These are phyloP conservation scores for Cettia cetti DNA, from an alignment of 2,113 vertebrate genomes.

Conservation along the genomic window DNA sequence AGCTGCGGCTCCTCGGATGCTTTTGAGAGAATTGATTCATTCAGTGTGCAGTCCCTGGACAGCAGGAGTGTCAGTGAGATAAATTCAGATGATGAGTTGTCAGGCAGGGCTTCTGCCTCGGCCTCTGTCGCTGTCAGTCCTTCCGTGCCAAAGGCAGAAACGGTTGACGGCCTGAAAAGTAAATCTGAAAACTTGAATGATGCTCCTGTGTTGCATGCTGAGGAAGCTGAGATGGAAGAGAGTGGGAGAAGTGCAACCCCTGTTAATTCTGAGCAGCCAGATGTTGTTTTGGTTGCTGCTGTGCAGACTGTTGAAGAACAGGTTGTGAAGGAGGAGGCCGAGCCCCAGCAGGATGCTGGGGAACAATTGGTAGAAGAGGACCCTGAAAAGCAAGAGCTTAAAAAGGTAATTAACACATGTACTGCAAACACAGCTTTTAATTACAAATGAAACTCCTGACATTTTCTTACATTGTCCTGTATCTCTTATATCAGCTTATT, in stretches of 20 bases:
- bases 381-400: conserved; percentile 80
- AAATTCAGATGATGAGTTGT: conserved; percentile 94
- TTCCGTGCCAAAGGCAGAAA: conserved; percentile 58
- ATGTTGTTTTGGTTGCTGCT: conserved; percentile 74
- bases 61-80: conserved; percentile 97
- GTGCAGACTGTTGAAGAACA: conserved; percentile 37
- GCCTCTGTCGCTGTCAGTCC: conserved; percentile 76
- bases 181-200: conserved; percentile 68
- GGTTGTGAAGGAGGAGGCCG: background rate
- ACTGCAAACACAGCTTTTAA: background rate
- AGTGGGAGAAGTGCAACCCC: conserved; percentile 94
- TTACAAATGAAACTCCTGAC: background rate
- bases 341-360: conserved; percentile 32
- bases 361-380: conserved; percentile 72
- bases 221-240: conserved; percentile 95
- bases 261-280: conserved; percentile 91
- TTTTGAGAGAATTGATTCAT: conserved; percentile 97
- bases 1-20: conserved; percentile 94
- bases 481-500: background rate
- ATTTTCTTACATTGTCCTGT: background rate
- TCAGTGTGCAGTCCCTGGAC: conserved; percentile 95
- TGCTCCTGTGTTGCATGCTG: conserved; percentile 70
- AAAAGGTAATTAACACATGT: conserved; percentile 79
- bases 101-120: conserved; percentile 82
- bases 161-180: conserved; percentile 27